These are phyloP conservation scores for Xyliphius kryptos DNA, from an alignment of 2,113 vertebrate species.

Conservation along the genomic window DNA sequence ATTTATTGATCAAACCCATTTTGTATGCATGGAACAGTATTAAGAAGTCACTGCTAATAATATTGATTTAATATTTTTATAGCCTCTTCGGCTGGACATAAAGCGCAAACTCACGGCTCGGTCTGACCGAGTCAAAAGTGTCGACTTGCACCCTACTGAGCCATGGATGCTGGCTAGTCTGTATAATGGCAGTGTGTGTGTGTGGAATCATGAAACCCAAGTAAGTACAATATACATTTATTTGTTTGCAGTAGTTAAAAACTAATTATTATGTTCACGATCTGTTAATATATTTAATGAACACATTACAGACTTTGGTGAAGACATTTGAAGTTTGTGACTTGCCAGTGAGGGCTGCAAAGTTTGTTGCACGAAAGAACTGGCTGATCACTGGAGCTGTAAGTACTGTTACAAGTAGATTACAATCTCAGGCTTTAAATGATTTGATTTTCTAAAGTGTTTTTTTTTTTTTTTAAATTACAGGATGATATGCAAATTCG, in stretches of 20 bases:
- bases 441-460: not conserved
- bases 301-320: constrained; percentile 81
- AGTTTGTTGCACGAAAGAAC: constrained; percentile 97
- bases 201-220: constrained; percentile 96
- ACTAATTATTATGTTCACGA: not conserved
- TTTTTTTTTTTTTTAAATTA: not conserved
- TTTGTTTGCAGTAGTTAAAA: not conserved
- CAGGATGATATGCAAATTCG: constrained; percentile 99
- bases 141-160: constrained; percentile 87
- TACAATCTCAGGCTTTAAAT: not conserved
- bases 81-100: constrained; percentile 94
- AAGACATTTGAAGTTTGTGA: constrained; percentile 99
- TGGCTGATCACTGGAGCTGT: constrained; percentile 98
- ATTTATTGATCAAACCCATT: not conserved
- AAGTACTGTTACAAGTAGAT: too few species aligned
- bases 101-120: constrained; percentile 89
- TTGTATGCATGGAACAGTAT: not conserved
- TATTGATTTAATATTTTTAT: not conserved
- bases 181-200: constrained; percentile 91
- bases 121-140: constrained; percentile 92
- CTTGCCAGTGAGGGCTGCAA: constrained; percentile 94
- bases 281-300: not conserved
- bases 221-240: constrained; percentile 51
- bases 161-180: constrained; percentile 96
- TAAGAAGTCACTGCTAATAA: not conserved